Evolutionary conservation across 2,113 vertebrate genomes (phyloP).

Genomic region (Aphyosemion australe): DNA sequence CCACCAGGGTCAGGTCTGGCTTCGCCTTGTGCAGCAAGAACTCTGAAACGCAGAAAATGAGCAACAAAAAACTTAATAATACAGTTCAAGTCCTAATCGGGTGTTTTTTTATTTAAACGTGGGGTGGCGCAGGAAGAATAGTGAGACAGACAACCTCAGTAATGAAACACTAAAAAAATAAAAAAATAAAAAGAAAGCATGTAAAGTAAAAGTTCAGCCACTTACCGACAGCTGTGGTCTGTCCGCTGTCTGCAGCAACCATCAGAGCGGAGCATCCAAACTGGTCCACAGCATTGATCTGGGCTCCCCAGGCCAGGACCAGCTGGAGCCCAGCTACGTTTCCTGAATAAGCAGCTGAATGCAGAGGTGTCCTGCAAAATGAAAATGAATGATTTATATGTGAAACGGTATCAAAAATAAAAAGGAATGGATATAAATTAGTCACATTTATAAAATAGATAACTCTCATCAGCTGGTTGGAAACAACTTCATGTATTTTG

Average conservation of each 20-base stretch:
- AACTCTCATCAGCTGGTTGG: too few species aligned
- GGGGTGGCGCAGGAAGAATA: background rate
- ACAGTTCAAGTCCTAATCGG: background rate
- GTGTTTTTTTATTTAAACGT: background rate
- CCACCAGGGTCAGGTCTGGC: slow-evolving; percentile 90
- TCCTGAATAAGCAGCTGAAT: slow-evolving; percentile 93
- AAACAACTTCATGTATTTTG: too few species aligned
- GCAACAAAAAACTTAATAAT: slow-evolving; percentile 5
- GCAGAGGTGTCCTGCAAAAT: slow-evolving; percentile 87
- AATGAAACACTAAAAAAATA: background rate
- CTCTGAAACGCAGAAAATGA: slow-evolving; percentile 78
- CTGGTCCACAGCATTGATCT: slow-evolving; percentile 87
- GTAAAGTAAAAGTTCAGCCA: slow-evolving; percentile 1
- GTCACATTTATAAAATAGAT: too few species aligned
- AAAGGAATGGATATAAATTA: background rate
- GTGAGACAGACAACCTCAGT: background rate
- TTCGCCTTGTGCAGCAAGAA: slow-evolving; percentile 90
- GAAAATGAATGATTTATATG: background rate
- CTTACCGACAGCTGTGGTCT: slow-evolving; percentile 88
- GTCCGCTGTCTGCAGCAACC: slow-evolving; percentile 90
- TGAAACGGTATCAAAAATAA: background rate
- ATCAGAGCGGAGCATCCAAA: slow-evolving; percentile 89
- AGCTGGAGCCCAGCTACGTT: slow-evolving; percentile 88
- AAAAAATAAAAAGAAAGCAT: background rate
- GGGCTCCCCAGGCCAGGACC: slow-evolving; percentile 87